A percentile compares a stretch with the other conserved stretches of the same genome.
Evolutionary conservation across 1,140 invertebrate species (phyloP).

Genomic region (Papilio helenus): DNA sequence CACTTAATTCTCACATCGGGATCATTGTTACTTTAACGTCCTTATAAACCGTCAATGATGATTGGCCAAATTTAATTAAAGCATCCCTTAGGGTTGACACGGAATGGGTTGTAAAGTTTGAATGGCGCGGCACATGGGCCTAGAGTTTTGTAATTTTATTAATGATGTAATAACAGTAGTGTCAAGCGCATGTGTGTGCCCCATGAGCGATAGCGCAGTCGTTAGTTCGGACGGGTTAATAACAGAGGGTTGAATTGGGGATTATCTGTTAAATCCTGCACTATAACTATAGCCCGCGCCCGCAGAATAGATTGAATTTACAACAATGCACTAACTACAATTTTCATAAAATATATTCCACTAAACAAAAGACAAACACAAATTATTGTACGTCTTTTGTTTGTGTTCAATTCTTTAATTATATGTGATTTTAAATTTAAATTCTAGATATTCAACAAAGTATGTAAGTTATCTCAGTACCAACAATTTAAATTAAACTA

Average conservation of each 20-base stretch:
- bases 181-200: constrained; percentile 80
- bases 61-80: constrained; percentile 38
- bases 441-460: neutral
- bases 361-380: neutral
- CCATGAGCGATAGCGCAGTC: constrained; percentile 79
- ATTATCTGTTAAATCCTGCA: constrained; percentile 69
- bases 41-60: constrained; percentile 38
- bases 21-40: constrained; percentile 71
- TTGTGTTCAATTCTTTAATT: neutral
- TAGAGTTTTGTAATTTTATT: constrained; percentile 83
- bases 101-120: constrained; percentile 69
- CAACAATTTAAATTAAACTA: constrained; percentile 5
- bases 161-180: constrained; percentile 83
- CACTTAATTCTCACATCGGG: constrained; percentile 69
- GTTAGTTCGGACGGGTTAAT: constrained; percentile 79
- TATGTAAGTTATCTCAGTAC: neutral
- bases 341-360: neutral
- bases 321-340: neutral
- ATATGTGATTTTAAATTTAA: neutral
- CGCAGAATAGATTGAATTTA: constrained; percentile 23
- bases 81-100: constrained; percentile 60
- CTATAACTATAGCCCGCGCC: constrained; percentile 29
- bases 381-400: neutral
- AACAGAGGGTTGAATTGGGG: constrained; percentile 69
- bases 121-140: constrained; percentile 70